Conservation (phyloP, 2,113 vertebrate species). For the Capreolus pygargus region DNA sequence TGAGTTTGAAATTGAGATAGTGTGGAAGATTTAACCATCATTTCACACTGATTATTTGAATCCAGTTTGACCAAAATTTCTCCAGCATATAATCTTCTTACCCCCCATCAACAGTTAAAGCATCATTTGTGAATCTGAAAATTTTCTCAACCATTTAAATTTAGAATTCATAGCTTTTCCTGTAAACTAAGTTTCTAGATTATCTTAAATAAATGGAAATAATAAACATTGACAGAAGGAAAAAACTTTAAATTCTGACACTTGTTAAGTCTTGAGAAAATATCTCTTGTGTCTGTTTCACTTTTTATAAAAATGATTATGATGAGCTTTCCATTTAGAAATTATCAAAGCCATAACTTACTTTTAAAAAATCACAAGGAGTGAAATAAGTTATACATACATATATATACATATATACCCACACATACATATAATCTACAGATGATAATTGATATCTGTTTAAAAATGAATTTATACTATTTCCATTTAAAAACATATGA, state of each 20-base stretch:
- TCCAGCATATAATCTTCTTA: neutral
- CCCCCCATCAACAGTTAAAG: neutral
- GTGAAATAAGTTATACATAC: neutral
- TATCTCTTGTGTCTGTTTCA: neutral
- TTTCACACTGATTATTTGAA: neutral
- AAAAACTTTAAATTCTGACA: neutral
- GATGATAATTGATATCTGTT: neutral
- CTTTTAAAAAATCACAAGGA: neutral
- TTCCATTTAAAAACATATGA: conserved; percentile 26
- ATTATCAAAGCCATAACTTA: neutral
- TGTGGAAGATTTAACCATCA: conserved; percentile 7
- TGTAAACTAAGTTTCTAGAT: neutral
- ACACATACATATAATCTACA: neutral
- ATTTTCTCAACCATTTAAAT: neutral
- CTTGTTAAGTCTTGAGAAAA: neutral
- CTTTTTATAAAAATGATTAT: neutral
- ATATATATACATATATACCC: neutral
- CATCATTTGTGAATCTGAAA: neutral
- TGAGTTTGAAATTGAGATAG: conserved; percentile 28
- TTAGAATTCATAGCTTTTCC: neutral
- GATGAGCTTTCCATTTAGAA: neutral
- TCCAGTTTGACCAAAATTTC: conserved; percentile 17
- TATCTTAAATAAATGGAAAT: neutral
- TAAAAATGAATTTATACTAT: conserved; percentile 22
- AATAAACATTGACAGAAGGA: neutral